These are phyloP conservation scores for Zosterops borbonicus DNA, from an alignment of 2,113 vertebrate species.

Conservation along the genomic window DNA sequence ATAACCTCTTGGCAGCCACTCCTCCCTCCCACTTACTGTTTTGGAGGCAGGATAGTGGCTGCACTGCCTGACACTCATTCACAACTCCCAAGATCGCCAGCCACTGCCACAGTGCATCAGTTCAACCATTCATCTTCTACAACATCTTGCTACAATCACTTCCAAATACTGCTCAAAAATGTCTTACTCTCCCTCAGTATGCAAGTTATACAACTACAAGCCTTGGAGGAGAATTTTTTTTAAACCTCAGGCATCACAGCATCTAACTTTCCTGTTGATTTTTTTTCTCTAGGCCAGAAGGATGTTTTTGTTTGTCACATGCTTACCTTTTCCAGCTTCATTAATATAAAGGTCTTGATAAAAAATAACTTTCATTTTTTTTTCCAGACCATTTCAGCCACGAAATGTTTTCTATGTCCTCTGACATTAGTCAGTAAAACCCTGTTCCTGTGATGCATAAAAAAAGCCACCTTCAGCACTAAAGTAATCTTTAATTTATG, in stretches of 20 bases:
- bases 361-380: background rate
- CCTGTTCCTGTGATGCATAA: background rate
- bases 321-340: background rate
- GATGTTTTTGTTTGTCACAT: background rate
- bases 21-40: background rate
- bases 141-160: background rate
- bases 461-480: background rate
- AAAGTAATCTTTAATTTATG: constrained; percentile 50
- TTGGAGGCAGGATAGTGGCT: background rate
- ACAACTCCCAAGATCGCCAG: background rate
- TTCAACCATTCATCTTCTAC: background rate
- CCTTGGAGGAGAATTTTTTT: background rate
- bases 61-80: background rate
- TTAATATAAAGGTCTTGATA: background rate
- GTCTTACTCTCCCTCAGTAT: background rate
- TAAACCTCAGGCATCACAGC: background rate
- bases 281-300: background rate
- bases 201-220: background rate
- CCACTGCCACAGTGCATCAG: background rate
- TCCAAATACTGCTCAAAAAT: background rate
- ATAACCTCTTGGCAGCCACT: background rate
- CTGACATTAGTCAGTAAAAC: constrained; percentile 32
- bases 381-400: background rate
- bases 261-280: background rate
- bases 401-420: background rate